These are phyloP conservation scores for Tachystola acroxantha DNA, from an alignment of 2,888 invertebrate species.

Conservation along the genomic window DNA sequence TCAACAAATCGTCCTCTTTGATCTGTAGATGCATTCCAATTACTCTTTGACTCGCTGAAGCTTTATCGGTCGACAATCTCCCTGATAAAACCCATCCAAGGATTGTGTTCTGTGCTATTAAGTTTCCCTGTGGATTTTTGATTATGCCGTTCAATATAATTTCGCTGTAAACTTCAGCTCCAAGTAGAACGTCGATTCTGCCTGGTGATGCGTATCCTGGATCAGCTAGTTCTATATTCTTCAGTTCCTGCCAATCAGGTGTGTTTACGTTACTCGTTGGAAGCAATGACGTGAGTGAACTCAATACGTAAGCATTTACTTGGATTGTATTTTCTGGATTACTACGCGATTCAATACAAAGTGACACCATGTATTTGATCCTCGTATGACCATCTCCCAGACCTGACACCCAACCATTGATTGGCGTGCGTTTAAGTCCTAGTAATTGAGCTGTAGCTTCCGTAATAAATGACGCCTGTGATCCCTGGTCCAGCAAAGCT, in stretches of 20 bases:
- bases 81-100: constrained; percentile 22
- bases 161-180: constrained; percentile 16
- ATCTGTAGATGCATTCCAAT: constrained; percentile 7
- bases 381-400: constrained; percentile 15
- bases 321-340: constrained; percentile 5
- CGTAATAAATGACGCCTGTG: constrained; percentile 18
- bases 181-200: constrained; percentile 17
- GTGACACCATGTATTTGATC: constrained; percentile 13
- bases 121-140: constrained; percentile 8
- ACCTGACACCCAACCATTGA: constrained; percentile 17
- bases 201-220: constrained; percentile 13
- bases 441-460: constrained; percentile 17
- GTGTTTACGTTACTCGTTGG: constrained; percentile 8
- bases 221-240: constrained; percentile 16
- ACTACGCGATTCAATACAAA: constrained; percentile 12
- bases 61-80: neutral
- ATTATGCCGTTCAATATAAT: constrained; percentile 12
- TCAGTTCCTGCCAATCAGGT: constrained; percentile 14
- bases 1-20: constrained; percentile 10
- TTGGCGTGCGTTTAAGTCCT: constrained; percentile 11
- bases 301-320: constrained; percentile 18
- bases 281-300: constrained; percentile 9
- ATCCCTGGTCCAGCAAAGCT: constrained; percentile 18
- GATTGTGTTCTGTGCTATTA: constrained; percentile 15
- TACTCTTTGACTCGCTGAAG: neutral